Evolutionary conservation across 1,140 invertebrate species (phyloP).

Genomic region (Penaeus chinensis): DNA sequence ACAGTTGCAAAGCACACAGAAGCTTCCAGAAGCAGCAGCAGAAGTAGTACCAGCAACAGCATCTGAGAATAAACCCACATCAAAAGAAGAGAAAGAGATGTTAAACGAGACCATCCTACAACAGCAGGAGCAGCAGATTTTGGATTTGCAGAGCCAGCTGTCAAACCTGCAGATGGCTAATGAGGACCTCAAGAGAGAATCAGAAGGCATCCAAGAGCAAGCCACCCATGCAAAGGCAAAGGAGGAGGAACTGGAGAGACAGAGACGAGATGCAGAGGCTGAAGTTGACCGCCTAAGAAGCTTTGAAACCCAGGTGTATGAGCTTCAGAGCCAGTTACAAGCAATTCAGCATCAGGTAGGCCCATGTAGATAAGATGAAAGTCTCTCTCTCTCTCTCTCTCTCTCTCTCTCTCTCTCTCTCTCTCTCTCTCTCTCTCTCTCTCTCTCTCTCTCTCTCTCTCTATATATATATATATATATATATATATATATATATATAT

Average conservation of each 20-base stretch:
- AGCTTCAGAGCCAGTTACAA: conserved; percentile 61
- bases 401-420: too few species aligned
- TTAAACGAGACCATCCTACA: not conserved
- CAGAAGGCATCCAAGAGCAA: conserved; percentile 22
- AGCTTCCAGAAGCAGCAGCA: not conserved
- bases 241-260: conserved; percentile 6
- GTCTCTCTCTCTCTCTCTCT: too few species aligned
- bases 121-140: conserved; percentile 7
- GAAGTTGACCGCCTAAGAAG: conserved; percentile 50
- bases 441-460: too few species aligned
- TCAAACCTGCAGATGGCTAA: not conserved
- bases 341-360: conserved; percentile 60
- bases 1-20: not conserved
- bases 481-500: too few species aligned
- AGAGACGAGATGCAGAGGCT: conserved; percentile 15
- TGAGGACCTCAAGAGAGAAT: conserved; percentile 27
- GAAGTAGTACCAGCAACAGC: not conserved
- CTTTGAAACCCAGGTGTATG: conserved; percentile 59
- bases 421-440: too few species aligned
- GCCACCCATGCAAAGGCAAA: not conserved
- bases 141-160: conserved; percentile 32
- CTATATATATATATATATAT: too few species aligned
- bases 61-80: not conserved
- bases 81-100: conserved; percentile 12
- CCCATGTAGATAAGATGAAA: too few species aligned